Evolutionary conservation across 2,888 invertebrate genomes (phyloP).

Genomic region (Tortrix viridana): DNA sequence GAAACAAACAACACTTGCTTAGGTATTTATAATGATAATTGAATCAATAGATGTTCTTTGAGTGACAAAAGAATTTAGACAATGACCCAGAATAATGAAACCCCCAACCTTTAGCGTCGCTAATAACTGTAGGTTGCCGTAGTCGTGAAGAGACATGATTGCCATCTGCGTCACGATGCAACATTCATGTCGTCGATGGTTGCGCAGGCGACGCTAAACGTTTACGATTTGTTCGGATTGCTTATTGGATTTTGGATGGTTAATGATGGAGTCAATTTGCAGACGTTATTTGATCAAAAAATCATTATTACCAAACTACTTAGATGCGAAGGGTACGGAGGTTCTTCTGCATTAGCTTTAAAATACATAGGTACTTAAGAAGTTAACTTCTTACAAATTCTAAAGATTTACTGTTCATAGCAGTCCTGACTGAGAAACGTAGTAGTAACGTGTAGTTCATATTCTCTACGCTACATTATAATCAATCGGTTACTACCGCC

Average conservation of each 20-base stretch:
- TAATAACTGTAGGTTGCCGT: conserved; percentile 61
- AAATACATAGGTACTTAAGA: too few relatives aligned
- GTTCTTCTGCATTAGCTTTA: too few relatives aligned
- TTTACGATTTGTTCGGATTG: conserved; percentile 56
- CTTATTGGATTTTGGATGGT: conserved; percentile 35
- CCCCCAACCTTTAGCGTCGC: conserved; percentile 58
- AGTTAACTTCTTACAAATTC: too few relatives aligned
- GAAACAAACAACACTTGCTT: too few relatives aligned
- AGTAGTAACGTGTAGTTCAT: too few relatives aligned
- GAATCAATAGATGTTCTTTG: conserved; percentile 3
- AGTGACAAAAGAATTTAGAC: conserved; percentile 31
- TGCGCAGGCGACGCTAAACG: conserved; percentile 69
- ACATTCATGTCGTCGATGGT: conserved; percentile 53
- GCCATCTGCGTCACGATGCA: conserved; percentile 74
- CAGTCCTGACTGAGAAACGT: too few relatives aligned
- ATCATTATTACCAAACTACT: too few relatives aligned
- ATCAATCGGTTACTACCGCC: too few relatives aligned
- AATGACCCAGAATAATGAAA: conserved; percentile 45
- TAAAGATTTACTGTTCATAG: too few relatives aligned
- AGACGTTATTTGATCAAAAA: background rate
- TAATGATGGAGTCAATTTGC: conserved; percentile 7
- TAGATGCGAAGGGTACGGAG: too few relatives aligned
- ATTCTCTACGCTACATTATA: too few relatives aligned
- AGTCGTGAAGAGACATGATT: conserved; percentile 77
- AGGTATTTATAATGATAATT: background rate